A percentile compares a stretch with the other conserved stretches of the same genome.
phyloP scores from a whole-genome alignment of 2,888 invertebrate genomes.

The Spatulosminthurus flaviceps region DNA sequence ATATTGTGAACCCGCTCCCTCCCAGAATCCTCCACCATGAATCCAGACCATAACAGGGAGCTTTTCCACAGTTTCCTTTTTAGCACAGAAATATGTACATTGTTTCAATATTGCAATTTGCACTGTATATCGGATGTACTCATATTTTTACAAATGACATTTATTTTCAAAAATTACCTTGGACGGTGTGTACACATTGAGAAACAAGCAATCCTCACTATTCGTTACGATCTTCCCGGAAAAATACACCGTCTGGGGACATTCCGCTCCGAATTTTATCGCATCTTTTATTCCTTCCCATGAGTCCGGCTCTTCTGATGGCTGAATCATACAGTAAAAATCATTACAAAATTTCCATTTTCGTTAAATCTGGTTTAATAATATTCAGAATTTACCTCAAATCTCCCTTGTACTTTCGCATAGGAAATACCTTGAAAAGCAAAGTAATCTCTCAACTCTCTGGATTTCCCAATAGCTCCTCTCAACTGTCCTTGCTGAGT shows the following conservation, averaged over 20 bases:
- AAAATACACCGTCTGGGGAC: neutral
- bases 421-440: neutral
- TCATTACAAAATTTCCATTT: neutral
- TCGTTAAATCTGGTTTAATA: neutral
- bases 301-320: neutral
- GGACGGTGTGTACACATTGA: slow-evolving; percentile 24
- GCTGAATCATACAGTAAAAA: neutral
- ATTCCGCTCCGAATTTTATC: neutral
- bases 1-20: slow-evolving; percentile 22
- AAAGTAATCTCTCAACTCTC: neutral
- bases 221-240: neutral
- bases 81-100: neutral
- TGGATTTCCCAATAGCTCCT: neutral
- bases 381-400: too few relatives aligned
- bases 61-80: too few relatives aligned
- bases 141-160: too few relatives aligned
- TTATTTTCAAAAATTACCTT: too few relatives aligned
- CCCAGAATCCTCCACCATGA: slow-evolving; percentile 38
- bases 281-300: neutral
- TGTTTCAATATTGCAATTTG: neutral
- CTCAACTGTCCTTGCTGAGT: neutral
- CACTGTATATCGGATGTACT: too few relatives aligned
- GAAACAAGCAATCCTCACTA: slow-evolving; percentile 26
- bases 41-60: slow-evolving; percentile 41
- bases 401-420: neutral